A percentile compares a stretch with the other conserved stretches of the same genome.
phyloP scores from a whole-genome alignment of 1,140 invertebrate species.

The Mya arenaria region DNA sequence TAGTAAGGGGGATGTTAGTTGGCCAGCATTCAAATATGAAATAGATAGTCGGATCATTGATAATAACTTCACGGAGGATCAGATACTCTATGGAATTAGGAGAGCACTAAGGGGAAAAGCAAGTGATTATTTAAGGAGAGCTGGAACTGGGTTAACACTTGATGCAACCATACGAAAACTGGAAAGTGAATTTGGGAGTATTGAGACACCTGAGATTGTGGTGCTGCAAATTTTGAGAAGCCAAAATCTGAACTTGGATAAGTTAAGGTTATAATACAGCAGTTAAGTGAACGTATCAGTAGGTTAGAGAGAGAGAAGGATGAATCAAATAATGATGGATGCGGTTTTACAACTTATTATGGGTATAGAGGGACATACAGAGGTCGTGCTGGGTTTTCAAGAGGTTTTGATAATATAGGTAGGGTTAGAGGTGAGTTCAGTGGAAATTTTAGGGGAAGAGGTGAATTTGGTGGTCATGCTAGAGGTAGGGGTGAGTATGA shows the following conservation, averaged over 20 bases:
- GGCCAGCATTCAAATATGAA: background rate
- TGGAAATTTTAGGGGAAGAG: too few relatives aligned
- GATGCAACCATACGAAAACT: background rate
- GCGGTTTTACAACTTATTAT: background rate
- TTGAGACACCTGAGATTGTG: background rate
- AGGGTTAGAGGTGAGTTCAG: background rate
- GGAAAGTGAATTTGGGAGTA: background rate
- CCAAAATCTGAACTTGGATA: background rate
- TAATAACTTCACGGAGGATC: background rate
- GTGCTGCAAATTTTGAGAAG: background rate
- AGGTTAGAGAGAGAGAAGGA: background rate
- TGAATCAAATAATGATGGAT: too few relatives aligned
- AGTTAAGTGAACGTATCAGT: background rate
- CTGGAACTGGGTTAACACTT: background rate
- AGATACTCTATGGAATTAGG: too few relatives aligned
- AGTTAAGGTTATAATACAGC: background rate
- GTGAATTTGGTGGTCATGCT: too few relatives aligned
- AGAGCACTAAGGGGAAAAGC: too few relatives aligned
- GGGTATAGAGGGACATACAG: background rate
- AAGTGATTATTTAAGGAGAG: too few relatives aligned
- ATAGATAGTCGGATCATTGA: background rate
- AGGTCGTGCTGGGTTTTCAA: background rate
- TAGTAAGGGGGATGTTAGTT: background rate
- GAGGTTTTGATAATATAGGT: background rate
- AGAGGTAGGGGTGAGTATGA: background rate